A percentile compares a stretch with the other conserved stretches of the same genome.
Conservation (phyloP, 2,113 vertebrate species). For the Bubo bubo region DNA sequence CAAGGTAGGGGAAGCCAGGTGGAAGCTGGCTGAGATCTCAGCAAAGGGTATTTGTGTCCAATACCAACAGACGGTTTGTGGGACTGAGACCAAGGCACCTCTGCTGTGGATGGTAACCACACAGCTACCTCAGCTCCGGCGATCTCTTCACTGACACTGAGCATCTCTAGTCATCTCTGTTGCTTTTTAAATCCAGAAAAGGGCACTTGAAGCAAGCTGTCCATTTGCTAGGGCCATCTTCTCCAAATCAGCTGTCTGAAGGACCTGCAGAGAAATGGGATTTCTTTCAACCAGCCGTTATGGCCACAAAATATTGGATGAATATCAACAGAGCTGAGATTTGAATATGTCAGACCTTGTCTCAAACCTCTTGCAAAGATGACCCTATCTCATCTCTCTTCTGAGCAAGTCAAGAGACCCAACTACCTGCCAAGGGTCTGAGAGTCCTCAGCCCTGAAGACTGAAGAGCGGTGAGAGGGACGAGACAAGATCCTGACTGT, state of each 20-base stretch:
- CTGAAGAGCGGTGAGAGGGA: not conserved
- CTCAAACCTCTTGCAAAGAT: not conserved
- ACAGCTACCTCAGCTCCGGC: not conserved
- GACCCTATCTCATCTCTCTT: not conserved
- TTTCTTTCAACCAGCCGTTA: not conserved
- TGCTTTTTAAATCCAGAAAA: not conserved
- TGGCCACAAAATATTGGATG: not conserved
- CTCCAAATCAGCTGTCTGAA: not conserved
- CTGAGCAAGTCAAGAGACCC: not conserved
- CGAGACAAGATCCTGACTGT: not conserved
- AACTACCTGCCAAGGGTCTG: not conserved
- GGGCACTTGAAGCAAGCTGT: not conserved
- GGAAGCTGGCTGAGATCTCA: not conserved
- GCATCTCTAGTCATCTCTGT: not conserved
- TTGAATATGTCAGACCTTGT: not conserved
- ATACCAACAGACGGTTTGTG: not conserved
- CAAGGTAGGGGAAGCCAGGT: fast-evolving
- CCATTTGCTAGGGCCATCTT: too few relatives aligned
- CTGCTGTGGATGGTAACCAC: not conserved
- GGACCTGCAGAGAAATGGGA: not conserved
- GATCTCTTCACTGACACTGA: not conserved
- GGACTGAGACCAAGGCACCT: not conserved
- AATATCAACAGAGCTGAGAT: not conserved
- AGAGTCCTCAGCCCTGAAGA: not conserved
- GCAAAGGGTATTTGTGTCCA: not conserved